Evolutionary conservation across 2,888 invertebrate genomes (phyloP).

Genomic region (Tetragonisca angustula): DNA sequence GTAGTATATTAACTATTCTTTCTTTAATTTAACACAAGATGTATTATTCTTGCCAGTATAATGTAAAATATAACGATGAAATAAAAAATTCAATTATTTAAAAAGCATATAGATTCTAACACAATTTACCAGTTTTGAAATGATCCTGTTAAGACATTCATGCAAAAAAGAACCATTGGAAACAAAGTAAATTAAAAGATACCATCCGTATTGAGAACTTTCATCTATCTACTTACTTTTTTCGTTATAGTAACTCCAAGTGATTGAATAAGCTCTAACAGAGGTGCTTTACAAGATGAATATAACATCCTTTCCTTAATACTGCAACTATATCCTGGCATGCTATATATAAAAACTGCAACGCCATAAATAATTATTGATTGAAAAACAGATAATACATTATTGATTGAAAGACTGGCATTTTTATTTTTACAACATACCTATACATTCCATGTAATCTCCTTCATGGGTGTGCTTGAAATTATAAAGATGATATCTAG

Average conservation of each 20-base stretch:
- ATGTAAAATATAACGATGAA: not conserved
- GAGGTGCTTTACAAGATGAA: conserved; percentile 97
- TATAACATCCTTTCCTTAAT: conserved; percentile 99
- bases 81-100: not conserved
- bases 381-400: conserved; percentile 17
- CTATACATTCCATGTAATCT: conserved; percentile 93
- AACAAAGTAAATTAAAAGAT: conserved; percentile 27
- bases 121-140: conserved; percentile 14
- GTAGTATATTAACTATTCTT: not conserved
- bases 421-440: conserved; percentile 85
- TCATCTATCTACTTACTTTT: conserved; percentile 88
- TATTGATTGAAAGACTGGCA: conserved; percentile 21
- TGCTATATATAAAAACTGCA: conserved; percentile 98
- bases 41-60: not conserved
- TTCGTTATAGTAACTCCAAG: conserved; percentile 92
- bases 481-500: conserved; percentile 95
- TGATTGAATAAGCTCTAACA: conserved; percentile 92
- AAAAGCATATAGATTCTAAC: conserved; percentile 8
- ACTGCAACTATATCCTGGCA: conserved; percentile 98
- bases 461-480: conserved; percentile 97
- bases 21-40: conserved; percentile 3
- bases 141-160: conserved; percentile 10
- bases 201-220: conserved; percentile 1
- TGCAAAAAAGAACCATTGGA: conserved; percentile 22
- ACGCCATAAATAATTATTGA: conserved; percentile 66